Evolutionary conservation across 2,797 vertebrate genomes (phyloP).

Genomic region (Telmatherina bonti): DNA sequence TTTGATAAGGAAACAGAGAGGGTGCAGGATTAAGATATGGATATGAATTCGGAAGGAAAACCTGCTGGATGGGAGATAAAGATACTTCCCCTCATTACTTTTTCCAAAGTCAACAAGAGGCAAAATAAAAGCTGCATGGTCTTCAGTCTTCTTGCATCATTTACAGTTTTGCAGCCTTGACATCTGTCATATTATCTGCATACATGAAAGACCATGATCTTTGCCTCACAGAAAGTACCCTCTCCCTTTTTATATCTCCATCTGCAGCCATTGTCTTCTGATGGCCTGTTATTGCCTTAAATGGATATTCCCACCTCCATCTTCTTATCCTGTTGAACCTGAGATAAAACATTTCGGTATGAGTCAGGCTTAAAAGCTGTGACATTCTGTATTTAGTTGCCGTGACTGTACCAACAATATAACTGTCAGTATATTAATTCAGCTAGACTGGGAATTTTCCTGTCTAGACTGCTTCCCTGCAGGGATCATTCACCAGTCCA

Average conservation of each 20-base stretch:
- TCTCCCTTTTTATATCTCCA: neutral
- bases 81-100: constrained; percentile 47
- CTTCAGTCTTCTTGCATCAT: constrained; percentile 45
- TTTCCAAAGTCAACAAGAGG: constrained; percentile 77
- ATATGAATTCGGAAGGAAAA: constrained; percentile 66
- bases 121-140: constrained; percentile 47
- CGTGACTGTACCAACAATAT: constrained; percentile 30
- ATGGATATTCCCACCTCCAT: constrained; percentile 24
- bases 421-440: constrained; percentile 41
- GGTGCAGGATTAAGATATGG: constrained; percentile 77
- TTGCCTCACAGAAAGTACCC: too few species aligned
- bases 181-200: neutral
- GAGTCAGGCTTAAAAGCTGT: constrained; percentile 36
- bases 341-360: constrained; percentile 31
- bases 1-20: constrained; percentile 66
- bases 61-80: constrained; percentile 77
- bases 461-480: constrained; percentile 77
- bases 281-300: constrained; percentile 6
- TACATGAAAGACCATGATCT: neutral
- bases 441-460: constrained; percentile 55
- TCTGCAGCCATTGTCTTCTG: neutral
- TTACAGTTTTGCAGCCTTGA: constrained; percentile 27
- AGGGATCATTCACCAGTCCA: constrained; percentile 52
- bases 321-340: constrained; percentile 27
- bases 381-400: constrained; percentile 32